Evolutionary conservation across 2,797 vertebrate species (phyloP).

Genomic region (Periophthalmus magnuspinnatus): DNA sequence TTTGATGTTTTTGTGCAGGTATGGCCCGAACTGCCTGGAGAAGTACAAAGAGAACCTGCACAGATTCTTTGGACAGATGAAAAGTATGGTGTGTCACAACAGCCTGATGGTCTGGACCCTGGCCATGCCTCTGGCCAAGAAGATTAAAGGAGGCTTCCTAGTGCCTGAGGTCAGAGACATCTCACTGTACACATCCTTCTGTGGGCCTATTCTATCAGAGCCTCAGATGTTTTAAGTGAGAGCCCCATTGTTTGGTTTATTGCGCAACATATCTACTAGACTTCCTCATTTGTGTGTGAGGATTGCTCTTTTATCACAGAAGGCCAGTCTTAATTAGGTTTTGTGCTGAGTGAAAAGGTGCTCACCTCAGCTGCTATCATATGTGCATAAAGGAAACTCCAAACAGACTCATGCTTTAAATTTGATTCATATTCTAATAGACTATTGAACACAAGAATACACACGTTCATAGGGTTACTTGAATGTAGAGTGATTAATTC

Average conservation of each 20-base stretch:
- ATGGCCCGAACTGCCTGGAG: slow-evolving; percentile 56
- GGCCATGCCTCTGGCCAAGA: slow-evolving; percentile 78
- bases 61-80: slow-evolving; percentile 71
- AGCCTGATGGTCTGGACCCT: slow-evolving; percentile 79
- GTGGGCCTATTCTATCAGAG: background rate
- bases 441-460: background rate
- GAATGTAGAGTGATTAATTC: background rate
- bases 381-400: background rate
- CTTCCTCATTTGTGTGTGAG: background rate
- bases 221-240: slow-evolving; percentile 6
- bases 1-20: slow-evolving; percentile 58
- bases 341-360: background rate
- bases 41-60: slow-evolving; percentile 75
- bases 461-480: background rate
- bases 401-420: background rate
- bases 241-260: slow-evolving; percentile 2
- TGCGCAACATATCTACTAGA: background rate
- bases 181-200: background rate
- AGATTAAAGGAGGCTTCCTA: slow-evolving; percentile 74
- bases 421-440: background rate
- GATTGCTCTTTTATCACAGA: background rate
- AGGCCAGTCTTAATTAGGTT: slow-evolving; percentile 9
- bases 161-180: slow-evolving; percentile 68
- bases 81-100: slow-evolving; percentile 59
- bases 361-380: background rate